Evolutionary conservation across 2,797 vertebrate genomes (phyloP).

Genomic region (Tenualosa thibaudeaui): DNA sequence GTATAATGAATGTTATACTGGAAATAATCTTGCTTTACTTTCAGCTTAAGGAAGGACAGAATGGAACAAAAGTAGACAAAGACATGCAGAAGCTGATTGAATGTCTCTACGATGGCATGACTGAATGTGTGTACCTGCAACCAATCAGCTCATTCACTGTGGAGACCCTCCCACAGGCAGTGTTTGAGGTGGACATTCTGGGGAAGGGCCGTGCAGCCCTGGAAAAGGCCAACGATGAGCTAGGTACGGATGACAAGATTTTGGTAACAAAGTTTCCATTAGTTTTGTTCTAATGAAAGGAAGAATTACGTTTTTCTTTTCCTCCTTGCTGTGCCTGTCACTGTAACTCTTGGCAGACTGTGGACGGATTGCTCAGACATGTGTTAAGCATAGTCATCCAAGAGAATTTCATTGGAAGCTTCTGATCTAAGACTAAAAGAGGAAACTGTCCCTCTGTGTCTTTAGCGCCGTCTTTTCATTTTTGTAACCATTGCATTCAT

Average conservation of each 20-base stretch:
- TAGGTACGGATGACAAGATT: constrained; percentile 70
- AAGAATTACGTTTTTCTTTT: not conserved
- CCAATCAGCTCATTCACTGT: constrained; percentile 80
- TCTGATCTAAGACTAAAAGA: too few relatives aligned
- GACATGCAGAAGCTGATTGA: constrained; percentile 66
- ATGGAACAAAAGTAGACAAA: constrained; percentile 38
- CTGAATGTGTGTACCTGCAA: constrained; percentile 80
- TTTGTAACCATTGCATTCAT: not conserved
- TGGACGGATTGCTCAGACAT: too few relatives aligned
- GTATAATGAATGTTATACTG: not conserved
- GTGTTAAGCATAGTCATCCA: not conserved
- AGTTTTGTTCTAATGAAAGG: not conserved
- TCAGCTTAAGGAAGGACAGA: constrained; percentile 34
- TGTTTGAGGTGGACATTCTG: constrained; percentile 81
- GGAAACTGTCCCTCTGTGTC: not conserved
- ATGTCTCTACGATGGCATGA: constrained; percentile 84
- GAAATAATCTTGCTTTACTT: not conserved
- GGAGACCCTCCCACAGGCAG: constrained; percentile 66
- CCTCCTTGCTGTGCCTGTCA: not conserved
- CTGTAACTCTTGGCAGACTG: not conserved
- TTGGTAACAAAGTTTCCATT: not conserved
- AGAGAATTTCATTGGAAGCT: too few relatives aligned
- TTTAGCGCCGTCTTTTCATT: constrained; percentile 31
- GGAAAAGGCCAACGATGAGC: constrained; percentile 79
- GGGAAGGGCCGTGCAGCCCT: constrained; percentile 76